phyloP scores from a whole-genome alignment of 2,888 invertebrate genomes.

The Heteromurus nitidus region DNA sequence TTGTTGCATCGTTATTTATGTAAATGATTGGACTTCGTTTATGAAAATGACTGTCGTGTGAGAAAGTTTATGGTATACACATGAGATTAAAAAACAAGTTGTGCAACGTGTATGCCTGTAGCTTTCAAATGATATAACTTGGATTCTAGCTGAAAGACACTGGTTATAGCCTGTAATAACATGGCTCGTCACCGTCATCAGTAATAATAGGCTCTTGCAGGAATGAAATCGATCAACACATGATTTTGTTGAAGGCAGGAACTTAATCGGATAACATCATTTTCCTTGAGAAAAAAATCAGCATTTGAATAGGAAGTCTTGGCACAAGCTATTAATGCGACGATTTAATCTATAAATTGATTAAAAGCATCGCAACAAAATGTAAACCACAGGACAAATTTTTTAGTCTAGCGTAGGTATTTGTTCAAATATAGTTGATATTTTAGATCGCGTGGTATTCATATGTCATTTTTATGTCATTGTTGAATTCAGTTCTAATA shows the following conservation, averaged over 20 bases:
- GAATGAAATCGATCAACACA: not conserved
- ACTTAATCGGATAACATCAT: not conserved
- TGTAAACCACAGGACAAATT: not conserved
- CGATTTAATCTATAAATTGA: not conserved
- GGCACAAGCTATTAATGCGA: not conserved
- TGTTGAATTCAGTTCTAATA: no score
- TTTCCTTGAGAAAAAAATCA: slow-evolving; percentile 48
- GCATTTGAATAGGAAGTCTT: no score
- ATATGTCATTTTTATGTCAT: not conserved
- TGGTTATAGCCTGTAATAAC: not conserved
- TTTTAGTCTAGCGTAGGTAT: not conserved
- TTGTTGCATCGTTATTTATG: not conserved
- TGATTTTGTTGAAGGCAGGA: not conserved
- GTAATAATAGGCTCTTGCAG: not conserved
- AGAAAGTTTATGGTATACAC: not conserved
- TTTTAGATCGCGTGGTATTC: not conserved
- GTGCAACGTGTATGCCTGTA: not conserved
- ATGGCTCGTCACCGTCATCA: not conserved
- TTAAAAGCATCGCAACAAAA: not conserved
- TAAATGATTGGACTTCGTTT: not conserved
- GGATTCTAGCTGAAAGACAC: not conserved
- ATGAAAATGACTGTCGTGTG: not conserved
- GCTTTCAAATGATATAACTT: not conserved
- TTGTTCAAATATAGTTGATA: not conserved
- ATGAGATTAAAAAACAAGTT: not conserved